Base-by-base conservation (phyloP, 2,113 vertebrate species). In the Aphyosemion australe region DNA sequence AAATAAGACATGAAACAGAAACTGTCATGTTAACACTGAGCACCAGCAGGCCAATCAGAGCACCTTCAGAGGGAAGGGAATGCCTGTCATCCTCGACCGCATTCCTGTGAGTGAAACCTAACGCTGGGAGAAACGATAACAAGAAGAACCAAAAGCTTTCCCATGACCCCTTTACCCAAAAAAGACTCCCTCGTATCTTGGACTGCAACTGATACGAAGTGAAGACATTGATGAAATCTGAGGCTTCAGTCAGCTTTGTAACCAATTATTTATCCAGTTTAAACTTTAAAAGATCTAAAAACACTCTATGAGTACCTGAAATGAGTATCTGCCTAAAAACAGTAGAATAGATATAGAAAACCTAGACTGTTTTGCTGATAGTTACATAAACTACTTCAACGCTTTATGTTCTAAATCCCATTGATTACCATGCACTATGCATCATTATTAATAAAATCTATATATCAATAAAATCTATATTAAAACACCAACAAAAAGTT, bases 21-120 rank as follows among this genome's bases (percentile, higher is more conserved):
- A 65, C 64, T 61, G 59, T 32, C 34, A 26, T 26, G 26, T 26
- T 26, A 26, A 26, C 26, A 26, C 26, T 75, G 19, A 73, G 57
- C 79, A 65, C 51, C 16, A 61, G 49, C 65, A 48, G 39, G n/a
- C 67, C 63, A 18, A 78, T 57, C 60, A 61, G 78, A 79, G 71
- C 79, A 84, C 68, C 83, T 86, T 69, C 65, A 84, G 74, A 88
- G 81, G 46, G 61, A 63, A 21, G 32, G 60, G 83, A 92, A 90
- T 91, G 84, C 42, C 64, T 76, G 80, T 72, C 81, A 84, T 71
- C 69, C 71, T 82, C 51, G 53, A 69, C 83, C 87, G 87, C 91
- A 90, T 87, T 89, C 82, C 80, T 82, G 46, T 1, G 47, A 60
- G 58, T 84, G 90, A 90, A 95, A 93, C 90, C 80, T 88, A 60